Evolutionary conservation across 2,888 invertebrate genomes (phyloP), one percentile per base, ranked within the genome.

Genomic region (Scotopteryx bipunctaria): DNA sequence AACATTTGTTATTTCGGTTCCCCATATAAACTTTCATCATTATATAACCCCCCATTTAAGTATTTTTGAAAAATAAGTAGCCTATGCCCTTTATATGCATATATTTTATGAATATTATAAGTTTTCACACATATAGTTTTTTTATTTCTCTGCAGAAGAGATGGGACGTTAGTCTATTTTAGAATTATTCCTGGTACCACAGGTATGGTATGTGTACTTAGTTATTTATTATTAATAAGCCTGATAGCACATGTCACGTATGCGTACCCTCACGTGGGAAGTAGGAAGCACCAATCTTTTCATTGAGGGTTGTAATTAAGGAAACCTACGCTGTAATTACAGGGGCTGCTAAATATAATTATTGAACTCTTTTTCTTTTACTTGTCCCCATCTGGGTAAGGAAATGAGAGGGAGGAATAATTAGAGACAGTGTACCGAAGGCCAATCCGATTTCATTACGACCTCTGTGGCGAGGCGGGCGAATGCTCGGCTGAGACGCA

Each of bases 301-400:
- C 86, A 87, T 87, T 88, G 79, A 81, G 76, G 70, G 68, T 72
- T 76, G 79, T 84, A 86, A 89, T 89, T 89, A 89, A 83, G 81
- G 82, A 88, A 88, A 80, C 83, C 82, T 80, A 74, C 74, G 72
- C 77, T 76, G 80, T 88, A 87, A 89, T 89, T 88, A 86, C 88
- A 83, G 88, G 88, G 89, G 88, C 68, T 81, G 87, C 89, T 89
- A 87, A 88, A 90, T 86, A 87, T 90, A 89, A 88, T 89, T 83
- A 87, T 88, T 79, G 69, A 81, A 83, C 71, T 76, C 81, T 81
- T 83, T 57, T 80, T 78, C 73, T 78, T 79, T 81, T 82, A 74
- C 72, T 48, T 67, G 59, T 61, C 73, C 76, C 74, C 78, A 70
- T 78, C 74, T 76, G 43, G 47, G 49, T 57, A 46, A 47, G 58